A percentile compares a stretch with the other conserved stretches of the same genome.
Conservation (phyloP, 1,140 invertebrate species). For the Melanaphis sacchari region DNA sequence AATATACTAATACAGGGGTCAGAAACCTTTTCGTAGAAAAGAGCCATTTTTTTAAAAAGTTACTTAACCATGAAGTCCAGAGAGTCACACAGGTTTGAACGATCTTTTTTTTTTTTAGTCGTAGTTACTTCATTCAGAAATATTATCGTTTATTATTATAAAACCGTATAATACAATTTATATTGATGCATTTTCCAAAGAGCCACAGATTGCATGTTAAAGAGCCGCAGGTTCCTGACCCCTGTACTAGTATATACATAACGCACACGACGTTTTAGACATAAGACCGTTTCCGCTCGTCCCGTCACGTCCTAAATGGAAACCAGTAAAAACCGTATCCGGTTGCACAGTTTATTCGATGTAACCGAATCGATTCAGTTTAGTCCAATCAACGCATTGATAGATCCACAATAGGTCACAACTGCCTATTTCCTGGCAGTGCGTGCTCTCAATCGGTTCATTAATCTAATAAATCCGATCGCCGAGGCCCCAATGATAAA, state of each 20-base stretch:
- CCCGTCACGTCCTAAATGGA: constrained; percentile 24
- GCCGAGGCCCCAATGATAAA: constrained; percentile 26
- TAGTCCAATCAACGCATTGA: constrained; percentile 56
- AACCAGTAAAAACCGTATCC: constrained; percentile 57
- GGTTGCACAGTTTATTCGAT: constrained; percentile 19
- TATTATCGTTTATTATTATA: too few relatives aligned
- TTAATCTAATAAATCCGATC: constrained; percentile 54
- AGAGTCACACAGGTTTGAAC: too few relatives aligned
- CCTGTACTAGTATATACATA: background rate
- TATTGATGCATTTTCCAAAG: too few relatives aligned
- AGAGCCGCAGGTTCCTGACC: too few relatives aligned
- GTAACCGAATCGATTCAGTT: constrained; percentile 50
- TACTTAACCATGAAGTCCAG: too few relatives aligned
- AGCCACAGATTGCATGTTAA: too few relatives aligned
- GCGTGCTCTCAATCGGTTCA: constrained; percentile 36
- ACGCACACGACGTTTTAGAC: background rate
- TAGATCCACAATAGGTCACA: constrained; percentile 54
- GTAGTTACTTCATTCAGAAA: too few relatives aligned
- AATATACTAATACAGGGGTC: background rate
- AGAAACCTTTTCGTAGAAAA: too few relatives aligned
- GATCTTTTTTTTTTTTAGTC: too few relatives aligned
- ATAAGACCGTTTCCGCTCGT: background rate
- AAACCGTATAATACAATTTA: too few relatives aligned
- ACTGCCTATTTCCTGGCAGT: constrained; percentile 53
- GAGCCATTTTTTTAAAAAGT: too few relatives aligned